Base-by-base conservation (phyloP, 1,140 invertebrate species). In the Drosophila sturtevanti region DNA sequence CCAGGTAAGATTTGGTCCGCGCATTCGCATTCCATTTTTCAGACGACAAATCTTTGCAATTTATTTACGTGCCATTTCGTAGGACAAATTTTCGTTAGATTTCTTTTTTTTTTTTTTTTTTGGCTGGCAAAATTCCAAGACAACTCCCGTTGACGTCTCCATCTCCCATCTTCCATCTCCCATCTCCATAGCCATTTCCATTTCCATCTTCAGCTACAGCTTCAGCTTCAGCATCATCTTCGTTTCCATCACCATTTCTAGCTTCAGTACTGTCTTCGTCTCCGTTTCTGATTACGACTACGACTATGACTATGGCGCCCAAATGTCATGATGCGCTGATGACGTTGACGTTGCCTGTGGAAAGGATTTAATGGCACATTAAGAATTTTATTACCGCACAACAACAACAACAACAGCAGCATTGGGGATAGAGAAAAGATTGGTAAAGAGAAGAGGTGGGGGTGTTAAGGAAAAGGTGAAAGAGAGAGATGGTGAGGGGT, bases 31-130 rank as follows among this genome's bases (percentile, higher is more conserved):
- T 60, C 52, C 71, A 55, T 63, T 72, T 63, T 62, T 48, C 48
- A 72, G 60, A 89, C 84, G 84, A 89, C 84, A 89, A 89, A 89
- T 89, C 84, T 89, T 89, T 89, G 84, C 84, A 89, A 89, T 89
- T 89, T 89, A 89, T 89, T 89, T 89, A 89, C 84, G 84, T 89
- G 84, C 84, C 84, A 89, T 84, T 89, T 89, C 84, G 82, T 89
- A 87, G 84, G 61, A 68, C 81, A 75, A 72, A 87, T 87, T 81
- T 86, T 87, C 82, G 82, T 86, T 86, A 87, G 82, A 87, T 86
- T 86, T 86, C 82, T 81, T 87, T n/a, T n/a, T n/a, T n/a, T n/a
- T n/a, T n/a, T n/a, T n/a, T n/a, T n/a, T n/a, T n/a, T n/a, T 86
- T 79, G 82, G 72, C 81, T 89, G 84, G 84, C 84, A 69, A 68